Base-by-base conservation (phyloP, 2,797 vertebrate species). In the Steatocranus sp. region DNA sequence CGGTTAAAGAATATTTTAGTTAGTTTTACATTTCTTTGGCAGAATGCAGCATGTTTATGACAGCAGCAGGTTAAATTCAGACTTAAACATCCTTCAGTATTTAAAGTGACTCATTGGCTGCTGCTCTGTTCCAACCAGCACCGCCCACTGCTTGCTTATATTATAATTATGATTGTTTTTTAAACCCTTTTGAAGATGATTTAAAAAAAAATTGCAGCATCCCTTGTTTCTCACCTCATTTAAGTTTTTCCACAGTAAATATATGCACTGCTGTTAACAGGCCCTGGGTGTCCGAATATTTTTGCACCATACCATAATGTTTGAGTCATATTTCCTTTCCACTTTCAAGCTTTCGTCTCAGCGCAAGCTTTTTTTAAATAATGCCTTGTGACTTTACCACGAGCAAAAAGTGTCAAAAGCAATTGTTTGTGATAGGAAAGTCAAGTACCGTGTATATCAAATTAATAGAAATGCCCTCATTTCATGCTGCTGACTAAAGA, bases 71-170 rank as follows among this genome's bases (percentile, higher is more conserved):
- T 7, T 51, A 43, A 77, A 11, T 34, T 53, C 32, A 18, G 11
- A 43, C 11, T 68, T 20, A 11, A 23, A 56, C 63, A 43, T 78
- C 12, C 38, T 9, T 14, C 23, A 54, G 11, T 78, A 6, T 81
- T 83, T 76, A 86, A 79, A 53, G 75, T 80, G 54, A 89, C 86
- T 78, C 3, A 79, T 49, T 78, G 75, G 25, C 27, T 78, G 48
- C 46, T 12, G 6, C 63, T 80, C 15, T 41, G 11, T 76, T 81
- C 30, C n/a, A 56, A 5, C 8, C 18, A 75, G 68, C 17, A 38
- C 51, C 68, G 1, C 68, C 68, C 41, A 73, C 68, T 30, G 68
- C 41, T 27, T 5, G 25, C 68, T 73, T n/a, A n/a, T n/a, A n/a
- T 73, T 73, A 48, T 48, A 73, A 73, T 48, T 11, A n/a, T 30